These are phyloP conservation scores for Zaprionus capensis DNA, from an alignment of 1,140 invertebrate species.

Conservation along the genomic window DNA sequence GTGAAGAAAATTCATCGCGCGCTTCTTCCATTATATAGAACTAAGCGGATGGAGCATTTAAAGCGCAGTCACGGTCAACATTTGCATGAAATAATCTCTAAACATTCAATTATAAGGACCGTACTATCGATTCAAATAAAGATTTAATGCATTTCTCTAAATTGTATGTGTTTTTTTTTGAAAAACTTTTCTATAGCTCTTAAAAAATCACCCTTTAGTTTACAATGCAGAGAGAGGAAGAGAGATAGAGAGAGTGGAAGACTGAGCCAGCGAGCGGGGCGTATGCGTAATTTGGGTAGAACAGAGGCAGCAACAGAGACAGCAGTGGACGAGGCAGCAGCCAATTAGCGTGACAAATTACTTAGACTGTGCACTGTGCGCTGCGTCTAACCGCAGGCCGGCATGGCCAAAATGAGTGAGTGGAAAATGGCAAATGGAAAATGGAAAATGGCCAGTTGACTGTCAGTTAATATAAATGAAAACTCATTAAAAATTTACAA, in stretches of 20 bases:
- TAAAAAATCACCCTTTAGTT: background rate
- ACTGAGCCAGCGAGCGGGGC: background rate
- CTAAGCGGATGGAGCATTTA: no score
- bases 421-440: slow-evolving; percentile 5
- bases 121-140: no score
- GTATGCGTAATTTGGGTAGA: background rate
- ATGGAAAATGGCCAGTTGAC: slow-evolving; percentile 28
- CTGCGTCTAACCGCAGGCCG: slow-evolving; percentile 15
- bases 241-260: background rate
- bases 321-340: slow-evolving; percentile 32
- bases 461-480: slow-evolving; percentile 68
- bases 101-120: no score
- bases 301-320: background rate
- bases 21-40: no score
- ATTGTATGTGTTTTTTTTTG: no score
- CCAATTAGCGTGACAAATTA: slow-evolving; percentile 78
- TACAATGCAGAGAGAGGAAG: background rate
- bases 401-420: slow-evolving; percentile 17
- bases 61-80: no score
- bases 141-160: no score
- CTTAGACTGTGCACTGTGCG: slow-evolving; percentile 34
- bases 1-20: no score
- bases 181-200: no score
- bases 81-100: no score
- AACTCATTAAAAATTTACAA: slow-evolving; percentile 83